These are phyloP conservation scores for Nephotettix cincticeps DNA, from an alignment of 1,140 invertebrate species.

Conservation along the genomic window DNA sequence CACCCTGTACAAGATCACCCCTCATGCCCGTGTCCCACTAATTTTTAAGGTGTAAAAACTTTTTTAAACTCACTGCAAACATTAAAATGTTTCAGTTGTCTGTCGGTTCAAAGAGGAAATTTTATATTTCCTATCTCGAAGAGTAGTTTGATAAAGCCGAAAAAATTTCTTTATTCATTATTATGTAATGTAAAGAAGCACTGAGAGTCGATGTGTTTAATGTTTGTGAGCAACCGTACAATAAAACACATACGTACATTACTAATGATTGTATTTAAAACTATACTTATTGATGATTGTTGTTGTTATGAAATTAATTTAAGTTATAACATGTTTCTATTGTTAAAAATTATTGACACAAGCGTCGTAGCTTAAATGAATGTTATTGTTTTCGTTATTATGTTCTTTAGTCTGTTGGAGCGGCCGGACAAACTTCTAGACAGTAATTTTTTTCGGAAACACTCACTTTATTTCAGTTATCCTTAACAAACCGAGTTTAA, in stretches of 20 bases:
- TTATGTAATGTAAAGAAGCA: not conserved
- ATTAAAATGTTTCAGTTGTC: constrained; percentile 6
- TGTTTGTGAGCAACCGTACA: constrained; percentile 14
- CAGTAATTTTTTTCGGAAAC: too few species aligned
- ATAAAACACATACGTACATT: constrained; percentile 21
- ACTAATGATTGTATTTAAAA: constrained; percentile 25
- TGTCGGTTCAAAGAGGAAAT: not conserved
- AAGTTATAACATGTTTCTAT: constrained; percentile 8
- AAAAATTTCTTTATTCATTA: too few species aligned
- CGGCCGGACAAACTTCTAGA: too few species aligned
- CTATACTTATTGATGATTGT: constrained; percentile 18
- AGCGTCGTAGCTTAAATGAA: constrained; percentile 12
- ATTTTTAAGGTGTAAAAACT: constrained; percentile 2
- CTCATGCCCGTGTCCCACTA: constrained; percentile 1
- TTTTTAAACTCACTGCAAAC: constrained; percentile 19
- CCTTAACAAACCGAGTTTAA: too few species aligned
- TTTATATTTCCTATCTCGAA: too few species aligned
- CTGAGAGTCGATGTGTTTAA: not conserved
- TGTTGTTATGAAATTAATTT: constrained; percentile 25
- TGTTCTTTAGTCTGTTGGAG: not conserved
- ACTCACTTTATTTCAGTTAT: too few species aligned
- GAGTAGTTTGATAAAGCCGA: too few species aligned
- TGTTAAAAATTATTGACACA: constrained; percentile 15
- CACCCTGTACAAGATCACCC: constrained; percentile 25
- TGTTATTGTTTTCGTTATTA: constrained; percentile 26